Evolutionary conservation across 2,113 vertebrate species (phyloP).

Genomic region (Salvelinus fontinalis): DNA sequence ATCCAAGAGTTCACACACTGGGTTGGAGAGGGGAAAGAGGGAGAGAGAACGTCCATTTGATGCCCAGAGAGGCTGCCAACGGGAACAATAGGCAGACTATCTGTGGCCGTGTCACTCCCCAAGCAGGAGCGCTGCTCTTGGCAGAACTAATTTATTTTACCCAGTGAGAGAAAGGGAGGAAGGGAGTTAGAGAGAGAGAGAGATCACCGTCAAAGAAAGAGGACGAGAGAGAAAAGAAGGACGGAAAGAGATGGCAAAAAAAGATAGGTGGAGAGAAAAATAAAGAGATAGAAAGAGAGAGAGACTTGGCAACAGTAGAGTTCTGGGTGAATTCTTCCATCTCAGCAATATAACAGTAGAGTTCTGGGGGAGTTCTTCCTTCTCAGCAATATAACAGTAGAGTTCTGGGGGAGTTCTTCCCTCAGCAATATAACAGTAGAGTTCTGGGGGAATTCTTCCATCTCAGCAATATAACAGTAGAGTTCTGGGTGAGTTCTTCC

Average conservation of each 20-base stretch:
- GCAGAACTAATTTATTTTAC: slow-evolving; percentile 15
- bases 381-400: neutral
- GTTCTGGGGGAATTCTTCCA: too few species aligned
- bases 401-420: too few species aligned
- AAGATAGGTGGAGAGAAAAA: neutral
- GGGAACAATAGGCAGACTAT: slow-evolving; percentile 7
- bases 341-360: neutral
- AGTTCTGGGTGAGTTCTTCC: too few species aligned
- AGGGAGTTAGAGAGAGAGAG: neutral
- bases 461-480: neutral
- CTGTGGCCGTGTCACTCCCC: neutral
- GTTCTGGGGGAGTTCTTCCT: too few species aligned
- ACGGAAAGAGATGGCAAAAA: neutral
- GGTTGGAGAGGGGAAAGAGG: neutral
- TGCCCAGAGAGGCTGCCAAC: neutral
- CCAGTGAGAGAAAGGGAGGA: neutral
- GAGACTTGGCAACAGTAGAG: neutral
- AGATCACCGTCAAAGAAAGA: neutral
- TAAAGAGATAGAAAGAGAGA: neutral
- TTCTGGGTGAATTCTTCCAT: too few species aligned
- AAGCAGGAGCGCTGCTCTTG: neutral
- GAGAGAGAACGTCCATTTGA: neutral
- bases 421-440: neutral
- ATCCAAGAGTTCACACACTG: neutral
- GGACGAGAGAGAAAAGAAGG: neutral